Evolutionary conservation across 2,888 invertebrate genomes (phyloP), one percentile per base, ranked within the genome.

Genomic region (Ornithoptera priamus): DNA sequence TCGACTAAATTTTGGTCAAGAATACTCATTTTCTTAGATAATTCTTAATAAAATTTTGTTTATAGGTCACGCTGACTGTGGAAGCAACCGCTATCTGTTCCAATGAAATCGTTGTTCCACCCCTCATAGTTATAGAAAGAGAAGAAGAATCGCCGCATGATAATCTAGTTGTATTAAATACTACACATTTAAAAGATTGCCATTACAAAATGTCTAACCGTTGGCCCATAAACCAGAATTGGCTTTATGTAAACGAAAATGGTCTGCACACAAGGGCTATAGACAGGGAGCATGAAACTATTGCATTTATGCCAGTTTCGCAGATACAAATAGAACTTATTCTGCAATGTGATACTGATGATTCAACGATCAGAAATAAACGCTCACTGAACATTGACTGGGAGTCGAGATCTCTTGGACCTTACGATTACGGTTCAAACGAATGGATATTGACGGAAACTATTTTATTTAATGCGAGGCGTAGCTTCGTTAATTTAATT

Each of bases 281-380:
- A 42, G 92, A 93, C 71, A 86, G 93, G 79, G 93, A 93, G 78
- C 79, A 93, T 72, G 76, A 80, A 46, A 85, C 88, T 0, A 91
- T 93, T 65, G 92, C 92, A 5, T 88, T 86, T 70, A 92, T 93
- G 93, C 77, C 87, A 53, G 72, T 88, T 57, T 92, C 93, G 0
- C 93, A 93, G 83, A 79, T 93, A 60, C 90, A 92, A 83, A 87
- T 91, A 1, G 92, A 93, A 77, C 79, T 93, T 57, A 80, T 77
- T 30, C 76, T 93, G 58, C 75, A 83, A 61, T 93, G 92, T 72
- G 81, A 81, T 62, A 75, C 68, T 65, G 86, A 86, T 72, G 63
- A 68, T 65, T 72, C 69, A 7, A 50, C 71, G 8, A 65, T 67
- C 7, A 83, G 87, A 60, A 71, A 65, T 15, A 91, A 85, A 75